Percentiles rank a stretch among this genome's conserved stretches.
phyloP scores from a whole-genome alignment of 2,113 vertebrate species.

The Grallaria varia region DNA sequence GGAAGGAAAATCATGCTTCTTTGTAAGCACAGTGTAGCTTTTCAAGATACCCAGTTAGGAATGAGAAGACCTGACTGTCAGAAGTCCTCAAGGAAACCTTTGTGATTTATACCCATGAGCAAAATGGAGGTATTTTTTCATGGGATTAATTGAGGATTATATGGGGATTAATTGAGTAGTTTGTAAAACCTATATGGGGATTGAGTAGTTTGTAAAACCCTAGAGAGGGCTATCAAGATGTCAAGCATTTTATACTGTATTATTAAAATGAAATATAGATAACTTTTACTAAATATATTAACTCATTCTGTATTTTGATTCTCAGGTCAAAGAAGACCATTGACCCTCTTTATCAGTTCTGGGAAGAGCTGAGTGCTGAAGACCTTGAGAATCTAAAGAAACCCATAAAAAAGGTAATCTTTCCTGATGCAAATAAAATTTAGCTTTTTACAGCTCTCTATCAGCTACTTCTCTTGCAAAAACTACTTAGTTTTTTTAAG shows the following conservation, averaged over 20 bases:
- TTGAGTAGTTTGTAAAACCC: not conserved
- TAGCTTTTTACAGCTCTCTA: not conserved
- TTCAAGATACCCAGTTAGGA: not conserved
- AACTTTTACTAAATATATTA: not conserved
- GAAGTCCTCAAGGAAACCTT: not conserved
- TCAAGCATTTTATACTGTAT: not conserved
- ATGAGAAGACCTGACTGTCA: not conserved
- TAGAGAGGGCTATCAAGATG: not conserved
- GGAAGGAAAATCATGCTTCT: not conserved
- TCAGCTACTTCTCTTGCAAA: not conserved
- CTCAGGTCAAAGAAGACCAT: conserved; percentile 86
- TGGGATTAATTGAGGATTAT: not conserved
- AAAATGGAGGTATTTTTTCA: not conserved
- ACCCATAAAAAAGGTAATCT: conserved; percentile 73
- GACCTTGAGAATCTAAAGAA: conserved; percentile 73
- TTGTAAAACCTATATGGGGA: not conserved
- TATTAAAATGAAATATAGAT: not conserved
- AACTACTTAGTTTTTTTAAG: not conserved
- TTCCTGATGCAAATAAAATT: not conserved
- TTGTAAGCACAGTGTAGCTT: not conserved
- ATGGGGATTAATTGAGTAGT: not conserved
- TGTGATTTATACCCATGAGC: not conserved
- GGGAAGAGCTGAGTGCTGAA: conserved; percentile 85
- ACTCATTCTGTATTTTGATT: not conserved
- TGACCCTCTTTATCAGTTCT: conserved; percentile 87